Evolutionary conservation across 1,140 invertebrate species (phyloP).

Genomic region (Tetranychus cinnabarinus): DNA sequence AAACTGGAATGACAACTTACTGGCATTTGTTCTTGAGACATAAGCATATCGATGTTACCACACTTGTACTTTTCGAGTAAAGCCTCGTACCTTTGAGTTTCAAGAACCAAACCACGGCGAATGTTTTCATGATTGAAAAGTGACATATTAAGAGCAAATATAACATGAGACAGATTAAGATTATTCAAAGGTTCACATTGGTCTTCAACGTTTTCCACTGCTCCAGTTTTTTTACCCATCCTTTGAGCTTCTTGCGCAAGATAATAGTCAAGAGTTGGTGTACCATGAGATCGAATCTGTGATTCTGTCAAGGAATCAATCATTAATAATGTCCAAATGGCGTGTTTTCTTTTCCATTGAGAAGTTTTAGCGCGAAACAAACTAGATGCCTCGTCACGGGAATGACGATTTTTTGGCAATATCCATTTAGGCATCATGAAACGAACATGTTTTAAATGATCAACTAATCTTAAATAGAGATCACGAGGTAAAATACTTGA

Average conservation of each 20-base stretch:
- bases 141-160: slow-evolving; percentile 32
- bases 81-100: slow-evolving; percentile 24
- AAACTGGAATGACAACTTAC: not conserved
- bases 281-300: slow-evolving; percentile 27
- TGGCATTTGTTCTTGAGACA: slow-evolving; percentile 25
- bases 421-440: slow-evolving; percentile 27
- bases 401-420: slow-evolving; percentile 23
- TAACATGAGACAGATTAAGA: slow-evolving; percentile 28
- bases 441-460: slow-evolving; percentile 26
- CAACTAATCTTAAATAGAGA: slow-evolving; percentile 24
- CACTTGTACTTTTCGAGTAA: slow-evolving; percentile 31
- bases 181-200: slow-evolving; percentile 31
- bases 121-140: slow-evolving; percentile 26
- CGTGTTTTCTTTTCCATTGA: slow-evolving; percentile 30
- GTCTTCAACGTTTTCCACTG: slow-evolving; percentile 30
- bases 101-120: slow-evolving; percentile 15
- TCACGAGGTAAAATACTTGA: slow-evolving; percentile 25
- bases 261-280: slow-evolving; percentile 30
- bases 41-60: slow-evolving; percentile 29
- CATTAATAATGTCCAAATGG: slow-evolving; percentile 33
- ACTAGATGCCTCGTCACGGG: slow-evolving; percentile 26
- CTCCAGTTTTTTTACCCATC: slow-evolving; percentile 26
- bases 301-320: slow-evolving; percentile 29
- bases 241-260: slow-evolving; percentile 28
- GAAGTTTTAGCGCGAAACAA: slow-evolving; percentile 28